phyloP scores from a whole-genome alignment of 1,140 invertebrate species.

The Drosophila fuyamai region DNA sequence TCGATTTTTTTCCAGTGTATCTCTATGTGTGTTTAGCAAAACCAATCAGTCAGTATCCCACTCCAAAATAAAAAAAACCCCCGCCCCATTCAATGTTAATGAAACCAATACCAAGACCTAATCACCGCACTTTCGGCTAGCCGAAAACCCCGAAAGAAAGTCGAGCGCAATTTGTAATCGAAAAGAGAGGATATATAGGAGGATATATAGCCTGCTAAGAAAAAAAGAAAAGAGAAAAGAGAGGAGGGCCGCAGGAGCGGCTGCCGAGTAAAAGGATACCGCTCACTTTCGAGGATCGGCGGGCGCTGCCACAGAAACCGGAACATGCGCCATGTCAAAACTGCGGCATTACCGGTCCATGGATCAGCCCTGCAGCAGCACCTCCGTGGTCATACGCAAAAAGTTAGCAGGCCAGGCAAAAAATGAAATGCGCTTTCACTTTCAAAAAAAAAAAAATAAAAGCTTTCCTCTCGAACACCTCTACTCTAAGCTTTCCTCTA shows the following conservation, averaged over 20 bases:
- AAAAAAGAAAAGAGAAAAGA: background rate
- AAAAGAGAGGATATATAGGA: too few relatives aligned
- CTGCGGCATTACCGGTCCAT: constrained; percentile 84
- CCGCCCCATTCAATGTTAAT: constrained; percentile 1
- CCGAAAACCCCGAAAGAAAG: background rate
- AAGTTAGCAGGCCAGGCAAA: constrained; percentile 70
- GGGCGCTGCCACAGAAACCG: constrained; percentile 63
- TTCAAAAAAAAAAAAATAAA: constrained; percentile 11
- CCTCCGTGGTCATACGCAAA: constrained; percentile 79
- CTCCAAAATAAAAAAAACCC: constrained; percentile 11
- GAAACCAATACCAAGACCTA: background rate
- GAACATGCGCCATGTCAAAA: constrained; percentile 84
- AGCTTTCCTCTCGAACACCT: constrained; percentile 4
- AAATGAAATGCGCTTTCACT: constrained; percentile 6
- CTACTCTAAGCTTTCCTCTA: constrained; percentile 10
- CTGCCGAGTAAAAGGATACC: constrained; percentile 26
- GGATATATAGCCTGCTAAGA: too few relatives aligned
- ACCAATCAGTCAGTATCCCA: constrained; percentile 37
- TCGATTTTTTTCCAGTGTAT: constrained; percentile 79
- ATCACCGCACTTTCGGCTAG: constrained; percentile 15
- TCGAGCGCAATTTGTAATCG: background rate
- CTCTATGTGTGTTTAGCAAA: constrained; percentile 80
- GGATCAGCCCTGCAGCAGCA: constrained; percentile 77
- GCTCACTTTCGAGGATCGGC: constrained; percentile 48
- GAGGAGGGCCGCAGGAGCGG: constrained; percentile 3